Evolutionary conservation across 2,797 vertebrate species (phyloP).

Genomic region (Hyperoplus lanceolatus): DNA sequence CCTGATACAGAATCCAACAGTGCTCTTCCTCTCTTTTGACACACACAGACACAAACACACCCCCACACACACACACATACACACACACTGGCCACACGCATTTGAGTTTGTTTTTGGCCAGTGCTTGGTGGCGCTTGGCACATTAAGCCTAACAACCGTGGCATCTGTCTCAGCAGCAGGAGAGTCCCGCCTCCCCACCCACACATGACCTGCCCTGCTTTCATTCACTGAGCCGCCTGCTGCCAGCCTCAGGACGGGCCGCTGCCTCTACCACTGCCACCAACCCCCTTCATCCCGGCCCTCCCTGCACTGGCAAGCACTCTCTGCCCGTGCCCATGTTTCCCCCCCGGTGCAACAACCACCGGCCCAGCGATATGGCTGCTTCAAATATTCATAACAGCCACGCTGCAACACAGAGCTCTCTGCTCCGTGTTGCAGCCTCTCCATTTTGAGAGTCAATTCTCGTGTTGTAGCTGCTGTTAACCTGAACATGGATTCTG

Average conservation of each 20-base stretch:
- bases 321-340: conserved; percentile 69
- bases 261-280: conserved; percentile 69
- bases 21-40: conserved; percentile 72
- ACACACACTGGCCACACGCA: conserved; percentile 72
- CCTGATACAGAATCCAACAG: conserved; percentile 77
- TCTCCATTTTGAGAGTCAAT: conserved; percentile 79
- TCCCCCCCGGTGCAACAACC: conserved; percentile 71
- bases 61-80: conserved; percentile 43
- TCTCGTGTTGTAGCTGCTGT: conserved; percentile 55
- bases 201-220: conserved; percentile 84
- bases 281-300: conserved; percentile 53
- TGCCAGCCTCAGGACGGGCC: conserved; percentile 80
- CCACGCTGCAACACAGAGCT: conserved; percentile 62
- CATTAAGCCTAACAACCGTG: conserved; percentile 85
- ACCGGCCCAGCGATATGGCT: conserved; percentile 75
- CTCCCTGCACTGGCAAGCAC: conserved; percentile 72
- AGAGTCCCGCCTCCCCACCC: conserved; percentile 85
- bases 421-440: conserved; percentile 46
- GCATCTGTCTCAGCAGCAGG: conserved; percentile 89
- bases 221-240: conserved; percentile 79
- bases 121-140: conserved; percentile 81
- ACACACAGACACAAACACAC: conserved; percentile 49
- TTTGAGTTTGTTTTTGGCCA: conserved; percentile 83
- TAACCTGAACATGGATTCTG: conserved; percentile 44
- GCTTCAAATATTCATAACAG: conserved; percentile 83